Conservation (phyloP, 2,888 invertebrate species). For the Drosophila affinis region DNA sequence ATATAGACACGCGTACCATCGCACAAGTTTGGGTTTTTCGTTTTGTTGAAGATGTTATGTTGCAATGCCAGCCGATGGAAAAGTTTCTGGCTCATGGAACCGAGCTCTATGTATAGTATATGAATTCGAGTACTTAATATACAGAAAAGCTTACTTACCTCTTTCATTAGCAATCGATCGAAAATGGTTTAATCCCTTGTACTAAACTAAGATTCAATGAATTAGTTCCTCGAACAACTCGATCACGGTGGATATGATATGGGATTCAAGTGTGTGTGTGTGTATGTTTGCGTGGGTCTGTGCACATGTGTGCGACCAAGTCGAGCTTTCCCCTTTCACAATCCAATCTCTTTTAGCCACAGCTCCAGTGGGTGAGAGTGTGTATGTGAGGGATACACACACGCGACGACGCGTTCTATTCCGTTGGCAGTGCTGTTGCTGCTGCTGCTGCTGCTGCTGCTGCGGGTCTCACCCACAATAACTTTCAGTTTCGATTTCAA, state of each 20-base stretch:
- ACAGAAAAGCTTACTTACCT: constrained; percentile 60
- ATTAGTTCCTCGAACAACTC: constrained; percentile 19
- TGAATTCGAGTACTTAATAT: background rate
- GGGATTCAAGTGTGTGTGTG: background rate
- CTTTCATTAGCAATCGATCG: constrained; percentile 69
- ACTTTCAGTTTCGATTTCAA: constrained; percentile 71
- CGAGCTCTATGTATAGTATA: background rate
- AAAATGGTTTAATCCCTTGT: constrained; percentile 66
- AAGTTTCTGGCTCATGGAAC: constrained; percentile 4
- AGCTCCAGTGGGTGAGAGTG: constrained; percentile 12
- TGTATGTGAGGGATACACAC: constrained; percentile 1
- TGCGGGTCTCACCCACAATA: constrained; percentile 5
- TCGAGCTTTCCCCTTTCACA: constrained; percentile 22
- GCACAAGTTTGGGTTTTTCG: constrained; percentile 15
- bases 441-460: too few species aligned
- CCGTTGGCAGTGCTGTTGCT: constrained; percentile 21
- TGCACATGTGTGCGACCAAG: constrained; percentile 9
- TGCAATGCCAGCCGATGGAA: constrained; percentile 30
- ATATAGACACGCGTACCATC: constrained; percentile 27
- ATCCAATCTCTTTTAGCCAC: constrained; percentile 24
- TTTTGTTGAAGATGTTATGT: constrained; percentile 36
- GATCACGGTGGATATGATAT: constrained; percentile 4
- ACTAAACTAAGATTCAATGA: constrained; percentile 49
- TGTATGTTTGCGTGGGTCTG: background rate
- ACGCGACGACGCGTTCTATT: constrained; percentile 24